These are phyloP conservation scores for Nothoprocta pentlandii DNA, from an alignment of 2,113 vertebrate species.

Conservation along the genomic window DNA sequence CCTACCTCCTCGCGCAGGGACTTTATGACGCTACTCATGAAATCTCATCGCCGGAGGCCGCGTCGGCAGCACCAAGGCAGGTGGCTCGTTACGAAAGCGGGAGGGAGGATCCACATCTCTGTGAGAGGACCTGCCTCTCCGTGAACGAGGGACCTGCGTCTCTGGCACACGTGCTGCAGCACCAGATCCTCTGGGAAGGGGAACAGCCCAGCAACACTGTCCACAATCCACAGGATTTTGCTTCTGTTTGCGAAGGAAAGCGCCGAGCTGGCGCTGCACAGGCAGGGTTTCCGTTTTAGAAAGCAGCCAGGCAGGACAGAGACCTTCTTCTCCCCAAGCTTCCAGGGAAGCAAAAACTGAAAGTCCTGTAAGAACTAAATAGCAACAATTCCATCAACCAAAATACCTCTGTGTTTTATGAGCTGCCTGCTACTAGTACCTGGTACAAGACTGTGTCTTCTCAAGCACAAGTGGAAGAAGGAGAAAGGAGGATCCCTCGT, in stretches of 20 bases:
- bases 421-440: background rate
- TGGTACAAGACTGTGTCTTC: background rate
- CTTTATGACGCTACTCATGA: background rate
- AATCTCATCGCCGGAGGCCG: background rate
- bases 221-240: background rate
- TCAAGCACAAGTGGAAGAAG: background rate
- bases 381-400: background rate
- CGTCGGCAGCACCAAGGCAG: background rate
- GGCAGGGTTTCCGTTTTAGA: too few species aligned
- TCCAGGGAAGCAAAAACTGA: background rate
- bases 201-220: fast-evolving
- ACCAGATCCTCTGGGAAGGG: background rate
- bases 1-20: background rate
- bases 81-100: fast-evolving
- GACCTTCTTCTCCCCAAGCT: background rate
- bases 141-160: too few species aligned
- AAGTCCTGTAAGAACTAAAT: background rate
- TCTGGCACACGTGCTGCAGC: background rate
- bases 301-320: background rate
- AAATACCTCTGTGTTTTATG: fast-evolving
- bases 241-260: background rate
- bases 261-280: background rate
- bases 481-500: background rate
- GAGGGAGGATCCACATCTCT: too few species aligned
- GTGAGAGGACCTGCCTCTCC: too few species aligned